Base-by-base conservation (phyloP, 2,888 invertebrate species). In the Dusona sp. region DNA sequence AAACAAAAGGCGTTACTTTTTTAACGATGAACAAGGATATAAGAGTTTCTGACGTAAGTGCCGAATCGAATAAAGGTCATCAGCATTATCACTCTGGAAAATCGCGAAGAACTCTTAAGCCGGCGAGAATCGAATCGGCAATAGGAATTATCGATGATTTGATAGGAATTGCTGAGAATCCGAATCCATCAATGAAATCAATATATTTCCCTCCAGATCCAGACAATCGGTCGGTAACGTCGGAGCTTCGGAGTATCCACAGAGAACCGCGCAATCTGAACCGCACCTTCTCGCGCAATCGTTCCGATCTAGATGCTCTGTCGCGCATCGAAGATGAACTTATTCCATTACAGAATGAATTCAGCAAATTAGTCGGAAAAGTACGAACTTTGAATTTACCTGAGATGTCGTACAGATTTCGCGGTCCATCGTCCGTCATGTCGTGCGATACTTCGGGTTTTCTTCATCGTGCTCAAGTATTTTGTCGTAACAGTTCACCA, bases 281-380 rank as follows among this genome's bases (percentile, higher is more conserved):
- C n/a, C 42, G 68, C 9, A 38, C 61, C 19, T 72, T 9, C 22
- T 45, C 67, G 0, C 86, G 77, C n/a, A 84, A 86, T 42, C 83
- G 86, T 9, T 88, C 87, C 25, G 90, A 91, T 64, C 70, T 87
- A 29, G 85, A 88, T 19, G 85, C 90, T 0, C 80, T 90, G 25
- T 79, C 88, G 51, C 89, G 90, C 54, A 92, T 92, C 78, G 89
- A 90, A 13, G 83, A 87, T 19, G 92, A 92, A 75, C 74, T 92
- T 1, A 83, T 87, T 0, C 92, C 91, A 0, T 80, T 92, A 22
- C 88, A 86, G 61, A 88, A 85, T 22, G 86, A 90, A 61, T 84
- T 92, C 54, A 91, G 87, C 85, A 89, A 90, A 84, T 87, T 92
- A 13, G 80, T 86, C 11, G 89, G 89, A 9, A 89, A 90, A 54